phyloP scores from a whole-genome alignment of 1,140 invertebrate species.

The Sycophila sp. region DNA sequence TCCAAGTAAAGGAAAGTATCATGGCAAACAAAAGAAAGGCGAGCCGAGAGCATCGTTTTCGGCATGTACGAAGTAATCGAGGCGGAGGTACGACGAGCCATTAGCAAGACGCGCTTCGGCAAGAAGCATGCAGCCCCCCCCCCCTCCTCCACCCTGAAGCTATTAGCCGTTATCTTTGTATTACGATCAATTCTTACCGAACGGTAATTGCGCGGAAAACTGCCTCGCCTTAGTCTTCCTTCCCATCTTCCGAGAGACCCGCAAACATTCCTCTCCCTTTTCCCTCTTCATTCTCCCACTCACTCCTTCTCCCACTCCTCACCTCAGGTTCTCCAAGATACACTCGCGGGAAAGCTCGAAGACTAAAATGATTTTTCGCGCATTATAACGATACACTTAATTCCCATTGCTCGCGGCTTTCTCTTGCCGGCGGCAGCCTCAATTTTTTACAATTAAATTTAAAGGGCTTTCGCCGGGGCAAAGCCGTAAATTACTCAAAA shows the following conservation, averaged over 20 bases:
- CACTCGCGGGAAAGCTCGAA: background rate
- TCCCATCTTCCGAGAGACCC: background rate
- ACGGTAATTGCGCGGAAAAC: slow-evolving; percentile 49
- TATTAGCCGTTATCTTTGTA: slow-evolving; percentile 51
- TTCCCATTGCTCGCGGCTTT: too few relatives aligned
- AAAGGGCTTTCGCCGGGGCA: too few relatives aligned
- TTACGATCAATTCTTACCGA: slow-evolving; percentile 51
- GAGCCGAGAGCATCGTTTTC: too few relatives aligned
- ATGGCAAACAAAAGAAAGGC: too few relatives aligned
- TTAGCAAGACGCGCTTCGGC: slow-evolving; percentile 24
- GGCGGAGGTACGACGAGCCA: slow-evolving; percentile 26
- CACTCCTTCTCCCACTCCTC: background rate
- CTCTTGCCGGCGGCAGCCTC: too few relatives aligned
- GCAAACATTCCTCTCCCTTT: background rate
- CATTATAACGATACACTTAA: too few relatives aligned
- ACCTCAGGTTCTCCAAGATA: background rate
- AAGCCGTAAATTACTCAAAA: too few relatives aligned
- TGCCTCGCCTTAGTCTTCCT: slow-evolving; percentile 32
- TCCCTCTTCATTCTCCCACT: background rate
- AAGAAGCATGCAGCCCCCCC: background rate
- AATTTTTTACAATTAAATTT: too few relatives aligned
- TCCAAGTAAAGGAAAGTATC: too few relatives aligned
- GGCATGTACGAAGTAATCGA: background rate
- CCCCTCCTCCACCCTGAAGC: slow-evolving; percentile 29
- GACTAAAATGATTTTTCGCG: too few relatives aligned